Evolutionary conservation across 2,797 vertebrate species (phyloP), one percentile per base, ranked within the genome.

Genomic region (Kryptopterus vitreolus): DNA sequence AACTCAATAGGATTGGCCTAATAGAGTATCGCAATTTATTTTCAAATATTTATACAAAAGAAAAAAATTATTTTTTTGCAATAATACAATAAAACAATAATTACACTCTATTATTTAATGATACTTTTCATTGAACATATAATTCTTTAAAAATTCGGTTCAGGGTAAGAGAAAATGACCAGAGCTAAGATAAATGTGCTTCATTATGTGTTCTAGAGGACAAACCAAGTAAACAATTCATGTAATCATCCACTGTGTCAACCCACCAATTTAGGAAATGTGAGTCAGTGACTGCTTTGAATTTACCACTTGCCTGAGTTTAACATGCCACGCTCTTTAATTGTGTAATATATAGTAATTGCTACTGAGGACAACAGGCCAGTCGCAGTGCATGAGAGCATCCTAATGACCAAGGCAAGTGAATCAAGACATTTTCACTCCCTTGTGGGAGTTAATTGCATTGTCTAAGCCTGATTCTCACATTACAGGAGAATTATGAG

Each of bases 291-390:
- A 86, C 84, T 83, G 83, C 82, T 81, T 73, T 79, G 85, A 85
- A 87, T 88, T 80, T 86, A 82, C 80, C 85, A 78, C 85, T 82
- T 85, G 78, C 81, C 83, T 88, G 86, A 76, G 57, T 86, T 85
- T 86, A 85, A 86, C 83, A 86, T 80, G 81, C 73, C 65, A 82
- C 68, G 66, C 83, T 88, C 85, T 87, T 88, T 88, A 87, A 85
- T 78, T 87, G 84, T 86, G 84, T 86, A 88, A 88, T 88, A 86
- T 77, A 88, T 81, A 88, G 81, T 89, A 88, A 88, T 88, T 87
- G 86, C 77, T 81, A 84, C 55, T 53, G 76, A 82, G 84, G 82
- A 85, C 75, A 76, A 53, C 75, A 65, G 80, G 78, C 82, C 72
- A 75, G 83, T 82, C 72, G 48, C 73, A 79, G 84, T 66, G 71